Evolutionary conservation across 2,113 vertebrate species (phyloP), one percentile per base, ranked within the genome.

Genomic region (Casuarius casuarius): DNA sequence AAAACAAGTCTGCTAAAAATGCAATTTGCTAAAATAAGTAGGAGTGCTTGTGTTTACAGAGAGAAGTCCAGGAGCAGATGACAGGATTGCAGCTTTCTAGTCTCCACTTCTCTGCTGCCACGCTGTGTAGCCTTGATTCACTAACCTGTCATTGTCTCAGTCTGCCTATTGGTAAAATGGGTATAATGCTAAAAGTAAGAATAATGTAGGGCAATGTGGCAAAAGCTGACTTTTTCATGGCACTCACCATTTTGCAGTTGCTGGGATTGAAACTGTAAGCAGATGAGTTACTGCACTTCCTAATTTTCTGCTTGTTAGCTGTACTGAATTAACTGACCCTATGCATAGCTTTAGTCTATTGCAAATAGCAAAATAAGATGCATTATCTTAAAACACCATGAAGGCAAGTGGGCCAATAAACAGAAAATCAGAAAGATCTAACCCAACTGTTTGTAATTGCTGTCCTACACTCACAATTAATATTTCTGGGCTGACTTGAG

Each of bases 401-500:
- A 80, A 90, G 35, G 59, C 54, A 76, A 89, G 10, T 49, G 83
- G 82, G 58, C 78, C 92, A 75, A 63, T 83, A 85, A 91, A 56
- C 51, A 74, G 93, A 77, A 93, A 96, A 88, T 83, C 85, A 38
- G 67, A 42, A 85, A 85, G 38, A 77, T 85, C 49, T 91, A 72
- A n/a, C 16, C 87, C 31, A 33, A 85, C 78, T 89, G 35, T 91
- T 96, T 96, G 51, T 58, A 93, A 91, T 84, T 78, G 52, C 2
- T 4, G 8, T 1, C 49, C n/a, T 62, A 58, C 77, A 23, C 70
- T 42, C 77, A 35, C 42, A 82, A 86, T 90, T 93, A 85, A 92
- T 44, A 31, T 86, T 92, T 77, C 76, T 93, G 72, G 65, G 11
- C 63, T 80, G 78, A 79, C 58, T 18, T 51, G 74, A 74, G 63